Base-by-base conservation (phyloP, 2,888 invertebrate species). In the Serripes groenlandicus region DNA sequence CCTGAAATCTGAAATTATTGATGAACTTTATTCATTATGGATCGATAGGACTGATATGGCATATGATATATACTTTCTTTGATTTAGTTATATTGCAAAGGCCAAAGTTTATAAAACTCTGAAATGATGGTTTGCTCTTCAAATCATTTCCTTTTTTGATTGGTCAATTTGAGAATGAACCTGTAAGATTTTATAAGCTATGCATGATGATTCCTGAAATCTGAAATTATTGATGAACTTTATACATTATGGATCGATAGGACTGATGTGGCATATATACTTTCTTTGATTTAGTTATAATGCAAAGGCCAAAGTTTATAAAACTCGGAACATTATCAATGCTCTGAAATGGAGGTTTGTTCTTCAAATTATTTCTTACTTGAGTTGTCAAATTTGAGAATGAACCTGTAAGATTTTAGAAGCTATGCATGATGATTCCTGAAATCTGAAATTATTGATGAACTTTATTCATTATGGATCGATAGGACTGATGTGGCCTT, bases 181-280 rank as follows among this genome's bases (percentile, higher is more conserved):
- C 42, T 42, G 42, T 42, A 42, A 11, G 15, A 7, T 3, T 26
- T 56, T 2, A 1, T 3, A 32, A 52, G 62, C 42, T 42, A 37
- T 42, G 60, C 2, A 73, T 73, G 73, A 73, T 73, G 73, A 58
- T 37, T 11, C 21, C 15, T 42, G 9, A 37, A 21, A 30, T 35
- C 73, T 73, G 37, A 60, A 21, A 37, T 3, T 21, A 23, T 32
- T 76, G 72, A 74, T 80, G 86, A 77, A 42, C 37, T 72, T 32
- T 73, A 56, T 30, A 66, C 37, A 37, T 3, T 7, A 26, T 85
- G 86, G 88, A 88, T 88, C 88, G 88, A 88, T 88, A 87, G 88
- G 88, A 86, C 87, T 89, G 88, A 89, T 81, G 80, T 77, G 78
- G 77, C 79, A 49, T 34, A 1, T n/a, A 5, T 60, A 1, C 4